Base-by-base conservation (phyloP, 2,797 vertebrate species). In the Periophthalmus magnuspinnatus region DNA sequence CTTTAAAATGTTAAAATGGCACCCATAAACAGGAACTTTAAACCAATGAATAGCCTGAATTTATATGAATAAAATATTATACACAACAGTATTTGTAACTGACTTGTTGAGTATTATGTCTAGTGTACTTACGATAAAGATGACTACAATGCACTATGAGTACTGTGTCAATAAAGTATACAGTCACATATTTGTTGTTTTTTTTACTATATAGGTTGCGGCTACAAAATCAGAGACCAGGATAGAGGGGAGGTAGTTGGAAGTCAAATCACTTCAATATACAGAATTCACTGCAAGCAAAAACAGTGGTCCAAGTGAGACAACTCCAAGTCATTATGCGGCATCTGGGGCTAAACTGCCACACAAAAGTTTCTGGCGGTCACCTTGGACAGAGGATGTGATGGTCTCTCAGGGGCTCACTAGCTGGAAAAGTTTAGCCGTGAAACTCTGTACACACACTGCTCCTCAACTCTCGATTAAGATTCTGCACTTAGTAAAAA, bases 321-420 rank as follows among this genome's bases (percentile, higher is more conserved):
- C 55, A 1, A 57, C 16, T 16, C 56, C 24, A 57, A 32, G 24
- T 60, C 17, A 62, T 41, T 62, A 41, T 22, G 6, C 60, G 24
- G n/a, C 24, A 14, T n/a, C 32, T 41, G 22, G 59, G n/a, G 14
- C 60, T 38, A 2, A 48, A 75, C 58, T n/a, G 28, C 50, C 3
- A 6, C 8, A 47, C 34, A 41, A 24, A 63, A 63, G 36, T 45
- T 63, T 45, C 45, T 50, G 24, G 45, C 8, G 0, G n/a, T 34
- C 13, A 6, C 41, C 33, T 33, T 50, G 41, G 45, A 14, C 24
- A 64, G 52, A 76, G 14, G 21, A 47, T 56, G n/a, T 64, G n/a
- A 58, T 24, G 2, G 9, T 64, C 54, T 47, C 9, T 22, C 1
- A 10, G 8, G 19, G 50, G 22, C 50, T 56, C 38, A 24, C 38